phyloP scores from a whole-genome alignment of 2,113 vertebrate genomes.

The Sterrhoptilus dennistouni region DNA sequence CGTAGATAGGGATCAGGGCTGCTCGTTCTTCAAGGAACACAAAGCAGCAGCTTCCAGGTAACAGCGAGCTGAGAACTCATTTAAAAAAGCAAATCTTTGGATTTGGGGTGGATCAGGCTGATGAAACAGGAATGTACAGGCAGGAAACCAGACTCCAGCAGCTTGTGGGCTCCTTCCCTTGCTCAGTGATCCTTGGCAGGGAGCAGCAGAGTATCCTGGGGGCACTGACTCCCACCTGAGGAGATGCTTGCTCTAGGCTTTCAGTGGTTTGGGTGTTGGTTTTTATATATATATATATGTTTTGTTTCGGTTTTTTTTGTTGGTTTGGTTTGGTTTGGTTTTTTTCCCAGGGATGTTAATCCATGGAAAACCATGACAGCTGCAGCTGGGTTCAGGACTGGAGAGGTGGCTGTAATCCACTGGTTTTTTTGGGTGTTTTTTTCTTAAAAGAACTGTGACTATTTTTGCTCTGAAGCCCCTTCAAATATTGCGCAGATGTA shows the following conservation, averaged over 20 bases:
- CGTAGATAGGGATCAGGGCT: not conserved
- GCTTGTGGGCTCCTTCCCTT: not conserved
- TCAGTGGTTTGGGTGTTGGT: not conserved
- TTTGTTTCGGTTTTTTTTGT: too few relatives aligned
- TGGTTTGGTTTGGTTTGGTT: too few relatives aligned
- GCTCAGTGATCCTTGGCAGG: not conserved
- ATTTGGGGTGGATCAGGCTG: not conserved
- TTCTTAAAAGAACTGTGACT: not conserved
- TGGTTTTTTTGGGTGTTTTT: not conserved
- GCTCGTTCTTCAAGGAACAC: not conserved
- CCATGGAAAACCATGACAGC: not conserved
- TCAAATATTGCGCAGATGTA: not conserved
- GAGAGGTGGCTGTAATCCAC: not conserved
- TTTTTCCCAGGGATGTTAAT: not conserved
- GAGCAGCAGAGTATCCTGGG: rapidly evolving
- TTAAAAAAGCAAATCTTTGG: rapidly evolving
- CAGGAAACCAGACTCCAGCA: not conserved
- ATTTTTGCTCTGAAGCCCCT: not conserved
- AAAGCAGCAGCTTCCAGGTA: not conserved
- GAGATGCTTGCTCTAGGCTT: not conserved
- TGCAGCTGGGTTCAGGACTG: not conserved
- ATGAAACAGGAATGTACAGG: not conserved
- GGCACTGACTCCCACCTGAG: not conserved
- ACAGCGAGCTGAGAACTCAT: not conserved
- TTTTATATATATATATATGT: too few relatives aligned